Evolutionary conservation across 2,113 vertebrate genomes (phyloP).

Genomic region (Corvus hawaiiensis): DNA sequence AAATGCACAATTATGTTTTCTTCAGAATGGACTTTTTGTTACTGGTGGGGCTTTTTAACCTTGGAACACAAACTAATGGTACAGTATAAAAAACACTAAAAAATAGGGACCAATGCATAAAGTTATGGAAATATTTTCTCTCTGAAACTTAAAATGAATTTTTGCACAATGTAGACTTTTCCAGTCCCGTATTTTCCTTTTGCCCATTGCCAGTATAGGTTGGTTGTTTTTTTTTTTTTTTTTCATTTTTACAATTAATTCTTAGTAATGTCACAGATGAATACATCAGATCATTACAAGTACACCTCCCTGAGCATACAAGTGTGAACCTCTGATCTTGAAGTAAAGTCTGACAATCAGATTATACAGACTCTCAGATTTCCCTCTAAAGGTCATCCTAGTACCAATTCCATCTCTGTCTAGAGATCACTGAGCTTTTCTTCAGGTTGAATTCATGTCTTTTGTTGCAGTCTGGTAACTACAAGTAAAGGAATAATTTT

Average conservation of each 20-base stretch:
- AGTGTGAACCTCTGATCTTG: neutral
- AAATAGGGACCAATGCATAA: neutral
- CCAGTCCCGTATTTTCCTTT: neutral
- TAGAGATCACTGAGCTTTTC: neutral
- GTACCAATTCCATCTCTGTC: neutral
- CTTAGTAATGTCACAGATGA: neutral
- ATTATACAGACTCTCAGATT: neutral
- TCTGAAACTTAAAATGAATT: rapidly evolving
- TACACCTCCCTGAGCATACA: neutral
- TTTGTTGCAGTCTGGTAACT: neutral
- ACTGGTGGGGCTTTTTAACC: neutral
- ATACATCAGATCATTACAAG: neutral
- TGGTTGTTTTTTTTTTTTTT: too few relatives aligned
- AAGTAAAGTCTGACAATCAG: neutral
- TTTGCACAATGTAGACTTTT: neutral
- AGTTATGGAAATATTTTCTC: neutral
- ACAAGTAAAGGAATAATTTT: neutral
- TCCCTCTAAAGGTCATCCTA: neutral
- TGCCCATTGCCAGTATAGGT: rapidly evolving
- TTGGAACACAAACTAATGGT: neutral
- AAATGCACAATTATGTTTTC: neutral
- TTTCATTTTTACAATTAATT: neutral
- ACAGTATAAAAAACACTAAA: neutral
- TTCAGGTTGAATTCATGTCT: neutral
- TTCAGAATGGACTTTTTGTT: neutral